Base-by-base conservation (phyloP, 2,113 vertebrate species). In the Sander lucioperca region DNA sequence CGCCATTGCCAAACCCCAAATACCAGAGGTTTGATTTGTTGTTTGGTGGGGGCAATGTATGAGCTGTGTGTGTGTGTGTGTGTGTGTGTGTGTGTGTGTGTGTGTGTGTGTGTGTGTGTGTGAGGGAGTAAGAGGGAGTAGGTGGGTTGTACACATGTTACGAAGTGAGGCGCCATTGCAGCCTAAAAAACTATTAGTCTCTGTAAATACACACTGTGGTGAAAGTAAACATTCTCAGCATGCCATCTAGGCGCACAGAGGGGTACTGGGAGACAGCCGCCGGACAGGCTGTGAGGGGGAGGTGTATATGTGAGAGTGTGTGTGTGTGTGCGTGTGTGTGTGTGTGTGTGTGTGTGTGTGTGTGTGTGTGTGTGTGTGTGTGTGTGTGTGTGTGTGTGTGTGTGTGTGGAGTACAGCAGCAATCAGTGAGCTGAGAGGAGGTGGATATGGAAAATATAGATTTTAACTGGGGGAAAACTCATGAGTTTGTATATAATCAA, bases 121-220 rank as follows among this genome's bases (percentile, higher is more conserved):
- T 23, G 54, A 53, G 70, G 21, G 74, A 80, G 85, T 72, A 36
- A 6, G 89, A 64, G 68, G 76, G 73, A 87, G 79, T 89, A 75
- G 83, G 75, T 87, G 86, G 88, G 86, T 88, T 92, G 86, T 93
- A 90, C 92, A 91, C 92, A 93, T 92, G 90, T 93, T 90, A 90
- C 85, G 68, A 87, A 93, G 93, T 74, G 66, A 92, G 92, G 92
- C 89, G 92, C 94, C 93, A 92, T 93, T 91, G 87, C 92, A 82
- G 92, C 92, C 93, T 93, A 92, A 90, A 93, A 93, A 94, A 94
- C 94, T 94, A 94, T 94, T 95, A 94, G 92, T 89, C 92, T 95
- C 91, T 92, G 92, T 94, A 95, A 95, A 95, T 93, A 95, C 92
- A 92, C 89, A 93, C 92, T 93, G 92, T 93, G 93, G 93, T 62